A percentile compares a stretch with the other conserved stretches of the same genome.
phyloP scores from a whole-genome alignment of 2,113 vertebrate genomes.

The Coptodon bakossiorum region DNA sequence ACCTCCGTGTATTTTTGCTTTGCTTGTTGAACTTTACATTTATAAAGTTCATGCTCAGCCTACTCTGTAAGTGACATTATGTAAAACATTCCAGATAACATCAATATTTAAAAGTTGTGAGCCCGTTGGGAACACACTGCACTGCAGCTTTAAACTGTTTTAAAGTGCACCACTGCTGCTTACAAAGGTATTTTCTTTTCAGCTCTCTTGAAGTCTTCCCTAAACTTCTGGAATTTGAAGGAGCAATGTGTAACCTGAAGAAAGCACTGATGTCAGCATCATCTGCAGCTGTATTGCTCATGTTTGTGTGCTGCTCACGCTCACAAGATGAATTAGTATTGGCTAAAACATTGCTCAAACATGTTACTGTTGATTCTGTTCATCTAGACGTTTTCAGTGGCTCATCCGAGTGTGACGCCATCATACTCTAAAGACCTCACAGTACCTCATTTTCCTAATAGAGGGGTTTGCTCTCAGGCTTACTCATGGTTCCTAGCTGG shows the following conservation, averaged over 20 bases:
- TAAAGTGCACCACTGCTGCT: background rate
- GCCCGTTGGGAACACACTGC: background rate
- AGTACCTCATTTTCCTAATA: background rate
- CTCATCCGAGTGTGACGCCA: background rate
- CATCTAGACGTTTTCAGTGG: background rate
- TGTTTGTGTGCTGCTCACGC: background rate
- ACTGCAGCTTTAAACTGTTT: background rate
- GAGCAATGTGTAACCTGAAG: background rate
- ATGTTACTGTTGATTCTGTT: background rate
- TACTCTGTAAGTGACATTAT: background rate
- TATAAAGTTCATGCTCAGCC: background rate
- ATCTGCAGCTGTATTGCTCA: background rate
- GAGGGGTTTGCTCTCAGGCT: background rate
- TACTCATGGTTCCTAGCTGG: background rate
- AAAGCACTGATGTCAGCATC: background rate
- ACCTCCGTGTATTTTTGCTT: background rate
- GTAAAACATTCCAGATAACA: background rate
- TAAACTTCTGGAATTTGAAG: background rate
- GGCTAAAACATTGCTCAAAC: background rate
- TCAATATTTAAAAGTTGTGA: background rate
- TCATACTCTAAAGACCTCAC: background rate
- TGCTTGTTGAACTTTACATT: conserved; percentile 2
- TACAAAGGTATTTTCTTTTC: background rate
- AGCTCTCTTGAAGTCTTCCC: background rate
- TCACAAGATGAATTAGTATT: background rate